phyloP scores from a whole-genome alignment of 1,140 invertebrate species.

The Leptestheria dahalacensis region DNA sequence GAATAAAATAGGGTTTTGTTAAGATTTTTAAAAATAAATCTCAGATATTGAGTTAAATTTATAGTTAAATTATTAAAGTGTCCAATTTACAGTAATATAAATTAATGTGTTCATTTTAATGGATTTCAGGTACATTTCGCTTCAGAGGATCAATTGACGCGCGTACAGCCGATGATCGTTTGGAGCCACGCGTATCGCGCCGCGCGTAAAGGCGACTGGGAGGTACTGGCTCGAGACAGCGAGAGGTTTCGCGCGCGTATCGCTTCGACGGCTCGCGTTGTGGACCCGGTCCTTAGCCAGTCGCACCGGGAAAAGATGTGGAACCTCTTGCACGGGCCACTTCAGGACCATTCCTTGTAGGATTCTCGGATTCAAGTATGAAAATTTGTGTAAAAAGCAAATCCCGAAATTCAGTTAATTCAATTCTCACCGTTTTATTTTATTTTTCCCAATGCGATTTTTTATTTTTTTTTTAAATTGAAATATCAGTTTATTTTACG shows the following conservation, averaged over 20 bases:
- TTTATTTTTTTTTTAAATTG: too few relatives aligned
- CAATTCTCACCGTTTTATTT: too few relatives aligned
- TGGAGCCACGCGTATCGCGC: conserved; percentile 46
- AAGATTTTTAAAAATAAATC: too few relatives aligned
- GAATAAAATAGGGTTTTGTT: too few relatives aligned
- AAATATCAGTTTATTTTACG: too few relatives aligned
- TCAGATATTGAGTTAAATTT: too few relatives aligned
- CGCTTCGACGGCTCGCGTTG: conserved; percentile 11
- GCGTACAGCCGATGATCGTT: conserved; percentile 39
- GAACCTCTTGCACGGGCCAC: conserved; percentile 1
- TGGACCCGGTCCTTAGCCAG: conserved; percentile 16
- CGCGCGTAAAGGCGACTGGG: conserved; percentile 46
- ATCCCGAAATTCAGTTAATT: too few relatives aligned
- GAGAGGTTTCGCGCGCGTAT: conserved; percentile 36
- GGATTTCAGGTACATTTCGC: conserved; percentile 43
- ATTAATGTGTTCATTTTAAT: conserved; percentile 14
- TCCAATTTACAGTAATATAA: background rate
- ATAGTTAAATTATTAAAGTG: too few relatives aligned
- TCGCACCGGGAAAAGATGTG: conserved; percentile 18
- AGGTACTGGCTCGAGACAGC: conserved; percentile 40
- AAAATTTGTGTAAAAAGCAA: too few relatives aligned
- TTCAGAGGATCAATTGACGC: conserved; percentile 28
- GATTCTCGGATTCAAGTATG: too few relatives aligned
- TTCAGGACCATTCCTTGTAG: too few relatives aligned
- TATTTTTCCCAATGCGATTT: too few relatives aligned